Percentiles rank a stretch among this genome's conserved stretches.
Evolutionary conservation across 2,888 invertebrate genomes (phyloP).

Genomic region (Parnassius mnemosyne): DNA sequence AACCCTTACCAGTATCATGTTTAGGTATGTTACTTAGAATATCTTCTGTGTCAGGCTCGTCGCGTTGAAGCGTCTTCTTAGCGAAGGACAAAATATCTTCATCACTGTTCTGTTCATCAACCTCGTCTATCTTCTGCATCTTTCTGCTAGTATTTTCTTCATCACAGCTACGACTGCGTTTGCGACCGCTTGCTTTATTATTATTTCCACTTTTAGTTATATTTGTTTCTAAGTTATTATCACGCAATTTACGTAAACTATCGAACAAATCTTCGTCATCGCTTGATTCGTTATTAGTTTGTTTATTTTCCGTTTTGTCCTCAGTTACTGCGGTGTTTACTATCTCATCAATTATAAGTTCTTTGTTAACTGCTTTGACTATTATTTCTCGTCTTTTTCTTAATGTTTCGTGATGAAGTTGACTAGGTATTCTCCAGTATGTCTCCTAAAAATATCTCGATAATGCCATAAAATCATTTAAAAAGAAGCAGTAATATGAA

Average conservation of each 20-base stretch:
- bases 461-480: background rate
- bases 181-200: constrained; percentile 42
- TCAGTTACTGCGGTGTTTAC: constrained; percentile 21
- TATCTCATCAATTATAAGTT: constrained; percentile 53
- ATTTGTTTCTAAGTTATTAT: constrained; percentile 35
- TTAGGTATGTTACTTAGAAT: constrained; percentile 52
- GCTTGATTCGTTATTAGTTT: constrained; percentile 45
- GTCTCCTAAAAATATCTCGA: constrained; percentile 81
- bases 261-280: constrained; percentile 69
- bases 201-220: constrained; percentile 27
- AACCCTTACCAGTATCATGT: constrained; percentile 51
- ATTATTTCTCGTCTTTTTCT: constrained; percentile 79
- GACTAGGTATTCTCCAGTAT: constrained; percentile 92
- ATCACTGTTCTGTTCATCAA: constrained; percentile 35
- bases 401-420: constrained; percentile 77
- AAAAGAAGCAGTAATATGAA: background rate
- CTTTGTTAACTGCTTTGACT: constrained; percentile 78
- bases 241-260: constrained; percentile 63
- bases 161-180: constrained; percentile 59
- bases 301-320: constrained; percentile 20
- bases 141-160: constrained; percentile 47
- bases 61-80: constrained; percentile 64
- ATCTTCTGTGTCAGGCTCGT: constrained; percentile 67
- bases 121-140: constrained; percentile 63
- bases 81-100: constrained; percentile 70